These are phyloP conservation scores for Microtus pennsylvanicus DNA, from an alignment of 2,113 vertebrate species.

Conservation along the genomic window DNA sequence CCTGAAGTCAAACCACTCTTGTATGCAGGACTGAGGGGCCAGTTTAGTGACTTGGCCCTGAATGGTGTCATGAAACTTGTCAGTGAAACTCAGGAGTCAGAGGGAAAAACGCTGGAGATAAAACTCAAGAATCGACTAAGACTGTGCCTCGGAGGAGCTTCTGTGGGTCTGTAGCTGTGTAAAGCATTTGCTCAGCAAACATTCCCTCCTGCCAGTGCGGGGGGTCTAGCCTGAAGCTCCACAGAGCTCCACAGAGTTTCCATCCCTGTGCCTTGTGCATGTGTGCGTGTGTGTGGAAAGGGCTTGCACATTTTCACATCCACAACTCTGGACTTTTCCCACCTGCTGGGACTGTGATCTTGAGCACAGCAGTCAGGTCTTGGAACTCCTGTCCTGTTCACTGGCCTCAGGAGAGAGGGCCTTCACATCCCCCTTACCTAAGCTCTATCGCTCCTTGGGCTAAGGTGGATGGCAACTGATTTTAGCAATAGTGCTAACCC, in stretches of 20 bases:
- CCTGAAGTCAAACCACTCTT: not conserved
- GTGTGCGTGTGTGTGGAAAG: too few species aligned
- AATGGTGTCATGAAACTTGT: not conserved
- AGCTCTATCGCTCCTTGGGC: not conserved
- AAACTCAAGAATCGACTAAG: not conserved
- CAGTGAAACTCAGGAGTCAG: not conserved
- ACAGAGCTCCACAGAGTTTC: not conserved
- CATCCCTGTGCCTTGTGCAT: accelerated
- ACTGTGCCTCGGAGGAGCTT: not conserved
- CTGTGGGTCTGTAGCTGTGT: not conserved
- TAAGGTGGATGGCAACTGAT: not conserved
- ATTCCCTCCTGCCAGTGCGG: not conserved
- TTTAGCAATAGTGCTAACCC: not conserved
- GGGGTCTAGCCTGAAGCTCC: not conserved
- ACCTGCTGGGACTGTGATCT: not conserved
- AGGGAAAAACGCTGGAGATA: not conserved
- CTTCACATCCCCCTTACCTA: not conserved
- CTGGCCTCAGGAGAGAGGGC: not conserved
- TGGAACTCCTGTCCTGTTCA: not conserved
- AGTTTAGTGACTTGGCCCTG: not conserved
- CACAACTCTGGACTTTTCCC: not conserved
- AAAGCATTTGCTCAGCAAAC: not conserved
- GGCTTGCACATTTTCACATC: not conserved
- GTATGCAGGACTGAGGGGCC: accelerated
- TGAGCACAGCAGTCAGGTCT: not conserved